Percentiles rank a stretch among this genome's conserved stretches.
phyloP scores from a whole-genome alignment of 2,797 vertebrate species.

The Crax fasciolata region DNA sequence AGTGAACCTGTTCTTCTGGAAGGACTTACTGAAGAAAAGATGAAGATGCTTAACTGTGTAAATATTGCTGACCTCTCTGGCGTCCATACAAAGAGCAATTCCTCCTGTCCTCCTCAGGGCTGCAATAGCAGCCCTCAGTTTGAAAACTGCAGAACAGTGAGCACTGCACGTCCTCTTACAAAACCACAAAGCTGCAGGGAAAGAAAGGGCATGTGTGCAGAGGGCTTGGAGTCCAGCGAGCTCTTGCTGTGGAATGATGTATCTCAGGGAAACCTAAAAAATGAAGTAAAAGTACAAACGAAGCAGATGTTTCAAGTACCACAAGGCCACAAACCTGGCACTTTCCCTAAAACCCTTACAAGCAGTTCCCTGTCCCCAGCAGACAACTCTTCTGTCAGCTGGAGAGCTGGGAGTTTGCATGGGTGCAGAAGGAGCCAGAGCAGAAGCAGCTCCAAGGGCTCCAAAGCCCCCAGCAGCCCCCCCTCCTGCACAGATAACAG shows the following conservation, averaged over 20 bases:
- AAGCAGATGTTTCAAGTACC: slow-evolving; percentile 87
- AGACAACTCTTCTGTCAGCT: slow-evolving; percentile 85
- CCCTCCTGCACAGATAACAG: slow-evolving; percentile 73
- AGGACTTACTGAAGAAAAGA: slow-evolving; percentile 82
- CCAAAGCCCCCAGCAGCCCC: slow-evolving; percentile 17
- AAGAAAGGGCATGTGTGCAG: slow-evolving; percentile 49
- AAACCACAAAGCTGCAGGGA: slow-evolving; percentile 83
- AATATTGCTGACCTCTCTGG: slow-evolving; percentile 78
- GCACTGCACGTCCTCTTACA: slow-evolving; percentile 84
- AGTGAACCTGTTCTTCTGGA: slow-evolving; percentile 84
- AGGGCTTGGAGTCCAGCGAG: slow-evolving; percentile 63
- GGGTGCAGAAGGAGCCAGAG: slow-evolving; percentile 79
- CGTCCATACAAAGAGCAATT: slow-evolving; percentile 45
- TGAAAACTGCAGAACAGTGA: slow-evolving; percentile 85
- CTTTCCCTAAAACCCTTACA: slow-evolving; percentile 88
- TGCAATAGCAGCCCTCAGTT: slow-evolving; percentile 83
- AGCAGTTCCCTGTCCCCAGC: slow-evolving; percentile 76
- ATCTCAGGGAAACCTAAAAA: slow-evolving; percentile 82
- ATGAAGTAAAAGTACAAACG: slow-evolving; percentile 80
- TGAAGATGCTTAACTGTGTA: slow-evolving; percentile 80
- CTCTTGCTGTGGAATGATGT: slow-evolving; percentile 73
- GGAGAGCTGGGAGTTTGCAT: slow-evolving; percentile 91
- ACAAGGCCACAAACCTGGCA: slow-evolving; percentile 89
- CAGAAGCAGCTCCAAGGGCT: slow-evolving; percentile 52
- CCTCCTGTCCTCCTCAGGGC: slow-evolving; percentile 75